Base-by-base conservation (phyloP, 2,888 invertebrate genomes). In the Seladonia tumulorum region DNA sequence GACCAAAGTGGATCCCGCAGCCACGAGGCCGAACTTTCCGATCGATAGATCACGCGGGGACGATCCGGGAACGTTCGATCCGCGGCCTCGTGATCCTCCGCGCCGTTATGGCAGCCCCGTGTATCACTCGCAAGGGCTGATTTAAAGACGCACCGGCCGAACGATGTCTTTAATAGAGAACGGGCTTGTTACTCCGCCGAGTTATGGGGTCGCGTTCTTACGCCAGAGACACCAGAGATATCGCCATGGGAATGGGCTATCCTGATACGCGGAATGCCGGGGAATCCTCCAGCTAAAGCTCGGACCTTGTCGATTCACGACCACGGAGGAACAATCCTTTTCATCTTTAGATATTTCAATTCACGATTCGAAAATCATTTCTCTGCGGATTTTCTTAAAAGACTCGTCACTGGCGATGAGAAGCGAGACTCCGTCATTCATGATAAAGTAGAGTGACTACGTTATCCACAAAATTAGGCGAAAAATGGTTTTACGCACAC, bases 191-290 rank as follows among this genome's bases (percentile, higher is more conserved):
- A 84, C 77, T 66, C 45, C 71, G 49, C 25, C 74, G 83, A 84
- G 83, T 84, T 84, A 84, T 84, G 84, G 83, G 77, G 77, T 83
- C 83, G 77, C 83, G 74, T 73, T 77, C 45, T 39, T 83, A 63
- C 68, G 60, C 16, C 47, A 53, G 77, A 75, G 77, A 84, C 39
- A 78, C 74, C 39, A 14, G 29, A 22, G 63, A 49, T 42, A 49
- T 49, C 45, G 78, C 18, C 72, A 72, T 29, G 75, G 35, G 12
- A 45, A 74, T 49, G 25, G 42, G 53, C 39, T 47, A 18, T 42
- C 47, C 7, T 22, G 57, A 25, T n/a, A 18, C 39, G 16, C 42
- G 49, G 42, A 39, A 72, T 7, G n/a, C n/a, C 72, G 63, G 66
- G 22, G n/a, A 49, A 53, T 77, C 49, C 68, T 22, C 39, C 39